These are phyloP conservation scores for Formica exsecta DNA, from an alignment of 1,140 invertebrate genomes.

Conservation along the genomic window DNA sequence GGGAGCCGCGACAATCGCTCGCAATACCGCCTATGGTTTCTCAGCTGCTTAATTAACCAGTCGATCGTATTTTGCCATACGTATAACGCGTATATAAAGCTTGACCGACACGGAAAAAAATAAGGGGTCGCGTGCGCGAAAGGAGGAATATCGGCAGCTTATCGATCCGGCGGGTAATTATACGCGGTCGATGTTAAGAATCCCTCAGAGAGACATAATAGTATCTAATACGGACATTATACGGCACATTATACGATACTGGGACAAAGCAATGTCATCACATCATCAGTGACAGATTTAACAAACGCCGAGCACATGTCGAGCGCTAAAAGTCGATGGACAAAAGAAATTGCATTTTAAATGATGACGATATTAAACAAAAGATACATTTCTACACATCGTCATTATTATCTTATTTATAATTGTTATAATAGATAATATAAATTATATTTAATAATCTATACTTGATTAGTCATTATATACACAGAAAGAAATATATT, in stretches of 20 bases:
- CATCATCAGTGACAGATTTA: constrained; percentile 3
- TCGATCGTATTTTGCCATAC: constrained; percentile 45
- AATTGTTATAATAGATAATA: background rate
- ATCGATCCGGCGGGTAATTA: constrained; percentile 56
- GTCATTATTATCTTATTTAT: background rate
- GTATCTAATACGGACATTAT: constrained; percentile 36
- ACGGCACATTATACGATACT: background rate
- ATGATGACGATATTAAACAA: background rate
- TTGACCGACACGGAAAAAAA: constrained; percentile 10
- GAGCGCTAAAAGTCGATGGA: too few relatives aligned
- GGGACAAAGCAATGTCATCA: background rate
- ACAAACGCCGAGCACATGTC: background rate
- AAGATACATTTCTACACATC: background rate
- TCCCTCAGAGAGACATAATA: constrained; percentile 31
- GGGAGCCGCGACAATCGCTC: constrained; percentile 6
- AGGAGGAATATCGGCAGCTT: constrained; percentile 41
- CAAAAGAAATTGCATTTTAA: background rate
- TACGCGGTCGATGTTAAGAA: constrained; percentile 58
- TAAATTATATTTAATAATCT: background rate
- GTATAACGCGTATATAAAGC: constrained; percentile 15
- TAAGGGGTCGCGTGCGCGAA: constrained; percentile 29
- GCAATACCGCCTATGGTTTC: background rate
- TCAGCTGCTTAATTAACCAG: constrained; percentile 50
- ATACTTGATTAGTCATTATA: background rate
- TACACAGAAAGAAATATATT: background rate